Conservation (phyloP, 2,797 vertebrate species). For the Hyperoplus immaculatus region DNA sequence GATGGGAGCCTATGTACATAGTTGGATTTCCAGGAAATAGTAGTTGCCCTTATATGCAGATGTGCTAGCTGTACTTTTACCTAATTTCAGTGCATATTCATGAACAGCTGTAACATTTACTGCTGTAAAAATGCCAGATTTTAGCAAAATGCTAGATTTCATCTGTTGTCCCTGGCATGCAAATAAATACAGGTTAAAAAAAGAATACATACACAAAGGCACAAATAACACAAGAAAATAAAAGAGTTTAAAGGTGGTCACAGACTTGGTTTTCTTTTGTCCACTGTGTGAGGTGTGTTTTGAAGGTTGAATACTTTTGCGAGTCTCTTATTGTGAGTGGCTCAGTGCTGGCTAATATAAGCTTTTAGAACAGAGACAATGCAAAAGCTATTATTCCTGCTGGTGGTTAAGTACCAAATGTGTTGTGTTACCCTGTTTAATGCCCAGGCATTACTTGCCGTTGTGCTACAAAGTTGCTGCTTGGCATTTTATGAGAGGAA, state of each 20-base stretch:
- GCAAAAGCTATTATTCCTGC: not conserved
- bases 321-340: too few relatives aligned
- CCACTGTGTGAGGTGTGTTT: too few relatives aligned
- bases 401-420: not conserved
- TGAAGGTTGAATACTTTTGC: too few relatives aligned
- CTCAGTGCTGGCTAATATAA: conserved; percentile 6
- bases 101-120: too few relatives aligned
- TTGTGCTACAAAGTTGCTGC: not conserved
- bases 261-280: too few relatives aligned
- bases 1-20: not conserved
- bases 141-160: too few relatives aligned
- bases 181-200: too few relatives aligned
- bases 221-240: too few relatives aligned
- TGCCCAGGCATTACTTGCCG: not conserved
- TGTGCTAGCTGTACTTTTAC: not conserved
- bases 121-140: too few relatives aligned
- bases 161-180: too few relatives aligned
- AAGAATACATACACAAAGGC: too few relatives aligned
- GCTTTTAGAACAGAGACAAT: not conserved
- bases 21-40: not conserved
- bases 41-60: not conserved
- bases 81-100: not conserved
- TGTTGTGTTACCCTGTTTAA: not conserved
- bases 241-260: too few relatives aligned
- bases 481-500: not conserved